Evolutionary conservation across 2,113 vertebrate genomes (phyloP).

Genomic region (Thermophis baileyi): DNA sequence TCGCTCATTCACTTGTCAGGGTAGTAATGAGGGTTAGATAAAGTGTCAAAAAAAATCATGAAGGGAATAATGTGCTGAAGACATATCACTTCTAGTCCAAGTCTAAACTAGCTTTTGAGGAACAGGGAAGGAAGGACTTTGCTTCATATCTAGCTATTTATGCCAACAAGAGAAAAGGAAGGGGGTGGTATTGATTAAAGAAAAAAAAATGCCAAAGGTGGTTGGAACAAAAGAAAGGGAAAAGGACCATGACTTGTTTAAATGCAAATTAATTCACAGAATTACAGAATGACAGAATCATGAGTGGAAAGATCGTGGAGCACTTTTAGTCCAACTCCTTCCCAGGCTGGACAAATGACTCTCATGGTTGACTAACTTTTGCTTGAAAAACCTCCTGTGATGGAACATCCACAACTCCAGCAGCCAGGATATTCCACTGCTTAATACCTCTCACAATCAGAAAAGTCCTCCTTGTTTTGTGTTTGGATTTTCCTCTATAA

Average conservation of each 20-base stretch:
- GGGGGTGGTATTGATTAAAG: not conserved
- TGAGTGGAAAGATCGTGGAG: not conserved
- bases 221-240: not conserved
- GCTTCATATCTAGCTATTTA: not conserved
- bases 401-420: not conserved
- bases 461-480: not conserved
- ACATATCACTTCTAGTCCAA: not conserved
- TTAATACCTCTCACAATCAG: not conserved
- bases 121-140: not conserved
- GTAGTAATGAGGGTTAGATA: not conserved
- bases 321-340: not conserved
- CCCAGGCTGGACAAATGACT: not conserved
- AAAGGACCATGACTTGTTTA: not conserved
- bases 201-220: not conserved
- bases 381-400: not conserved
- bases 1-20: not conserved
- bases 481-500: not conserved
- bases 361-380: not conserved
- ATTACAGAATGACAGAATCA: not conserved
- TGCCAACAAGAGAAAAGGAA: not conserved
- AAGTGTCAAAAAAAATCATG: not conserved
- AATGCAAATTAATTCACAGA: not conserved
- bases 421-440: not conserved
- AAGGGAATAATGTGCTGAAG: not conserved
- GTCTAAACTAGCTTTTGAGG: not conserved